A percentile compares a stretch with the other conserved stretches of the same genome.
Evolutionary conservation across 2,797 vertebrate genomes (phyloP).

Genomic region (Pseudochirops corinnae): DNA sequence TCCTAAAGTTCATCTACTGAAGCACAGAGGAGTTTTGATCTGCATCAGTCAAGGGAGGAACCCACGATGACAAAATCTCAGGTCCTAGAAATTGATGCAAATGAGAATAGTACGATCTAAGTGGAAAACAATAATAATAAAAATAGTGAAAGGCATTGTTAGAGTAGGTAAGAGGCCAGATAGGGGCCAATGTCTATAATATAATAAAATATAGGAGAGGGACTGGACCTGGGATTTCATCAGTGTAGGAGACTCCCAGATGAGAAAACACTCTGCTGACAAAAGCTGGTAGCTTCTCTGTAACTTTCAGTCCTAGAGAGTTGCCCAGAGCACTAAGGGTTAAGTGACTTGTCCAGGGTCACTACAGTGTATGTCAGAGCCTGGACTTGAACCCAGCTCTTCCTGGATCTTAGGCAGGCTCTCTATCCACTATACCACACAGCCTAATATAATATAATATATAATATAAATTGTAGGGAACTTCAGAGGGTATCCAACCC

Average conservation of each 20-base stretch:
- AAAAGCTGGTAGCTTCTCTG: not conserved
- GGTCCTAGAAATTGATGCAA: not conserved
- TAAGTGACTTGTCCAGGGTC: not conserved
- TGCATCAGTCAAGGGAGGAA: not conserved
- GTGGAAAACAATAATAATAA: not conserved
- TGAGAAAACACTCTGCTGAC: not conserved
- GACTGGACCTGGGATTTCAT: not conserved
- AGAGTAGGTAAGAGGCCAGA: not conserved
- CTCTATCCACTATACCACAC: not conserved
- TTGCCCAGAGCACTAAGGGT: not conserved
- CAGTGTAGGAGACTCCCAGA: not conserved
- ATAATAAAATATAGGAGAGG: not conserved
- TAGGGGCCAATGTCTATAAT: not conserved
- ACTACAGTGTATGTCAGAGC: not conserved
- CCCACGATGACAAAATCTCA: not conserved
- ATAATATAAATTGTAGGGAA: not conserved
- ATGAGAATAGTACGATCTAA: not conserved
- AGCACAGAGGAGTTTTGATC: not conserved
- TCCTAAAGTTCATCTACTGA: not conserved
- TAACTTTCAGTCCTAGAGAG: not conserved
- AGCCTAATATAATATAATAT: not conserved
- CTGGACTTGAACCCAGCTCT: not conserved
- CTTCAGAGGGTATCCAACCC: not conserved
- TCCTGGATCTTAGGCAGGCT: not conserved
- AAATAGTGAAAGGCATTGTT: not conserved